These are phyloP conservation scores for Coregonus clupeaformis DNA, from an alignment of 2,113 vertebrate species.

Conservation along the genomic window DNA sequence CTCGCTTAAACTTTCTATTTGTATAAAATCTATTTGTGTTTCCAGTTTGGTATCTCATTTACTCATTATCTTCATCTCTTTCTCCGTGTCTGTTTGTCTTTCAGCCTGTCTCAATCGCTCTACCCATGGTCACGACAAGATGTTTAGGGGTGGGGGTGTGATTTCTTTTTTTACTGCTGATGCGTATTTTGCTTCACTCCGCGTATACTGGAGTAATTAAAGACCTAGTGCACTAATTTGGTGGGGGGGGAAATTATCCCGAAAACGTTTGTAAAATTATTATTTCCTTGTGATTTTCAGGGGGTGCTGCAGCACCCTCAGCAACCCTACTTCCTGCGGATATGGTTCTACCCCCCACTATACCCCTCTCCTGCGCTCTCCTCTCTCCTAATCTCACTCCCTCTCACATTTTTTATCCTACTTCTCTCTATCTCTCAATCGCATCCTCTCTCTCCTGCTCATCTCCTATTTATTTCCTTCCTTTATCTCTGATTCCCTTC, in stretches of 20 bases:
- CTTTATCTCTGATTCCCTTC: not conserved
- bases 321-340: too few species aligned
- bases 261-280: too few species aligned
- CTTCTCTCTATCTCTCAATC: not conserved
- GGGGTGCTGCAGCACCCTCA: too few species aligned
- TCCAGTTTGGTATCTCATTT: not conserved
- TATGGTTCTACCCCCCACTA: not conserved
- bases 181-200: too few species aligned
- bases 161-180: too few species aligned
- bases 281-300: too few species aligned
- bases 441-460: not conserved
- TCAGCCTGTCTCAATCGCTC: not conserved
- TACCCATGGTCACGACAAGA: not conserved
- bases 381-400: too few species aligned
- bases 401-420: not conserved
- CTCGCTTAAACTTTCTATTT: slow-evolving; percentile 32
- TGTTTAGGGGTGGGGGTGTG: too few species aligned
- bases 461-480: not conserved
- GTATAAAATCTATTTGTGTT: slow-evolving; percentile 34
- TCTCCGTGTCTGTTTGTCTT: not conserved
- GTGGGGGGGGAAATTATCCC: too few species aligned
- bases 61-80: not conserved
- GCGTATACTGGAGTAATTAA: too few species aligned
- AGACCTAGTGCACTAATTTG: too few species aligned
- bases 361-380: not conserved